Evolutionary conservation across 1,140 invertebrate species (phyloP).

Genomic region (Drosophila insularis): DNA sequence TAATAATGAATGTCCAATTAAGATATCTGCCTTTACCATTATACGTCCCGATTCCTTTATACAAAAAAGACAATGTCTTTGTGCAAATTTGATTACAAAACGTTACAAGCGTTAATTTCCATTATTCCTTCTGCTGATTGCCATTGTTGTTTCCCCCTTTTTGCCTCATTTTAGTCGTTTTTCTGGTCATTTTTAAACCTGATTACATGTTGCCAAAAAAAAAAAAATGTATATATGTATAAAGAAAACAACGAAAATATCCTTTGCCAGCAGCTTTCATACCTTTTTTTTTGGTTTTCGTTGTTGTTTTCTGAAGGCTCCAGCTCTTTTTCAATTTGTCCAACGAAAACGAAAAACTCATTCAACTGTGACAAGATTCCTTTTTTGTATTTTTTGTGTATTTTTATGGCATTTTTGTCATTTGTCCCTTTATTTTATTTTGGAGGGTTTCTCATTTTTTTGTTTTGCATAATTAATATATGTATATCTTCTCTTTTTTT

Average conservation of each 20-base stretch:
- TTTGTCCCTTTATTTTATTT: slow-evolving; percentile 29
- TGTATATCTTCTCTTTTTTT: slow-evolving; percentile 45
- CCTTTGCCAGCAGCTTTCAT: slow-evolving; percentile 56
- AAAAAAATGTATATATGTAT: too few relatives aligned
- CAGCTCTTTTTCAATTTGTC: slow-evolving; percentile 68
- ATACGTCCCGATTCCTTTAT: slow-evolving; percentile 15
- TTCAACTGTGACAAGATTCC: slow-evolving; percentile 60
- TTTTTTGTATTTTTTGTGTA: slow-evolving; percentile 25
- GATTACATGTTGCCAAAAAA: slow-evolving; percentile 54
- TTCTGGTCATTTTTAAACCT: slow-evolving; percentile 70
- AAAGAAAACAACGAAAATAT: slow-evolving; percentile 42
- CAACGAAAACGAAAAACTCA: slow-evolving; percentile 56
- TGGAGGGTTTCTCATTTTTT: slow-evolving; percentile 17
- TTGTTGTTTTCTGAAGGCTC: too few relatives aligned
- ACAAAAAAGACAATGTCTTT: slow-evolving; percentile 44
- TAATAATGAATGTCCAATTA: slow-evolving; percentile 35
- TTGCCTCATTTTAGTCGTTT: slow-evolving; percentile 44
- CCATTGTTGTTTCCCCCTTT: slow-evolving; percentile 57
- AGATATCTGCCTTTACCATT: slow-evolving; percentile 28
- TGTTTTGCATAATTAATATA: slow-evolving; percentile 72
- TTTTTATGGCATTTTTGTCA: slow-evolving; percentile 24
- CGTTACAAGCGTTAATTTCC: slow-evolving; percentile 67
- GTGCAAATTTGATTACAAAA: slow-evolving; percentile 70
- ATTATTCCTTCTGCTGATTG: slow-evolving; percentile 59
- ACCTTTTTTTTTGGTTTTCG: slow-evolving; percentile 37